Evolutionary conservation across 2,888 invertebrate species (phyloP), one percentile per base, ranked within the genome.

Genomic region (Cephonodes hylas): DNA sequence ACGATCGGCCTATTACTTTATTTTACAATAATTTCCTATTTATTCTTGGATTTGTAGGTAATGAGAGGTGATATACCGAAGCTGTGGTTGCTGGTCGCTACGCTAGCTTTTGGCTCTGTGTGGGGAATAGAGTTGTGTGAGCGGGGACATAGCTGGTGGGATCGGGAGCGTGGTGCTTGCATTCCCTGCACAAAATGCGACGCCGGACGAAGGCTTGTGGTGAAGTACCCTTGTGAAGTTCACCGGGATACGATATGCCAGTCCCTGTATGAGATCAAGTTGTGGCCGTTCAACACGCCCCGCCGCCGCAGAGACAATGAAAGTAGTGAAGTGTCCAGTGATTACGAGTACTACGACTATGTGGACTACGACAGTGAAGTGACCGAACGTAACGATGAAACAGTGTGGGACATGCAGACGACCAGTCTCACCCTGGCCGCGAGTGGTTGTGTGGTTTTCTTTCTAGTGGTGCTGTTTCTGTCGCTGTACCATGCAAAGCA

Each of bases 241-340:
- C 95, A 96, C 88, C 93, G 95, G 66, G 96, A 96, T 86, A 95
- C 96, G 45, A 91, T 95, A 71, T 96, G 96, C 86, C 95, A 95
- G 44, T 94, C 95, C 1, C 89, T 96, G 46, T 93, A 94, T 69
- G 94, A 95, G 74, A 89, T 96, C 69, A 93, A 94, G 74, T 93
- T 95, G 71, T 94, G 94, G 82, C 94, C 94, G 80, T 94, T 77
- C 92, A 93, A 82, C 78, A 79, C 74, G 15, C 79, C 76, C n/a
- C 72, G 74, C 65, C 76, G 74, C 64, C 77, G 75, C 67, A 81
- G 77, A 72, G 73, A 78, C 66, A 81, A 81, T 75, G 81, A 80
- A 62, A 67, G 75, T 62, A 85, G 81, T 83, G 85, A 81, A 66
- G 62, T 70, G 56, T 67, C 76, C 72, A 83, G 88, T 88, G 87